Evolutionary conservation across 2,888 invertebrate species (phyloP).

Genomic region (Archaeoteleia sp.): DNA sequence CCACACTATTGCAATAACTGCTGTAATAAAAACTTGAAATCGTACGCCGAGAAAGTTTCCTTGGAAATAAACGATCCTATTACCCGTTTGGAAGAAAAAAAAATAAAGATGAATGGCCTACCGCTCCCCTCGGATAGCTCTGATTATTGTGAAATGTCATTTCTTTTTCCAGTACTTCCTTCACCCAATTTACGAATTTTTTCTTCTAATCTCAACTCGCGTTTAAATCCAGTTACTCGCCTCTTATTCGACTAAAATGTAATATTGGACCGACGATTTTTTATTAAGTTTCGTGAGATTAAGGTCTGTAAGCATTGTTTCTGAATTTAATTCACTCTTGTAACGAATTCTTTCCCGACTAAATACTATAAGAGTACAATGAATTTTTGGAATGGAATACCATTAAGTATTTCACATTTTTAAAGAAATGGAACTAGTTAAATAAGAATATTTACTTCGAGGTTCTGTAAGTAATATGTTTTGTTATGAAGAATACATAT

Average conservation of each 20-base stretch:
- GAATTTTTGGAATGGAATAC: no score
- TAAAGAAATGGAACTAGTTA: no score
- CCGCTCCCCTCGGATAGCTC: conserved; percentile 19
- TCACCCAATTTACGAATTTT: conserved; percentile 31
- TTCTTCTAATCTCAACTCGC: conserved; percentile 24
- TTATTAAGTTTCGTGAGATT: conserved; percentile 29
- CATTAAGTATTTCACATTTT: no score
- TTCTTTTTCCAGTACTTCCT: conserved; percentile 27
- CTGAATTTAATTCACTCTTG: conserved; percentile 5
- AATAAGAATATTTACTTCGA: no score
- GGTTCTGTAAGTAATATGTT: no score
- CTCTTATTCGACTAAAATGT: conserved; percentile 36
- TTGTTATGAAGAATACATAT: no score
- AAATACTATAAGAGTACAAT: no score
- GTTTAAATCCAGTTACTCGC: conserved; percentile 27
- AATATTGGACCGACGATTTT: conserved; percentile 27
- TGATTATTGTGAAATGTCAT: conserved; percentile 40
- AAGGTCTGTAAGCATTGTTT: conserved; percentile 22
- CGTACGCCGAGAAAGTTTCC: conserved; percentile 28
- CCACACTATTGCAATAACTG: conserved; percentile 32
- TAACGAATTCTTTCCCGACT: conserved; percentile 16
- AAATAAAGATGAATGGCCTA: conserved; percentile 34
- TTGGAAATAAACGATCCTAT: conserved; percentile 43
- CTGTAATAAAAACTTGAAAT: conserved; percentile 40
- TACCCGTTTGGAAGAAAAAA: conserved; percentile 12